Evolutionary conservation across 2,113 vertebrate genomes (phyloP).

Genomic region (Boulengeromyrus knoepffleri): DNA sequence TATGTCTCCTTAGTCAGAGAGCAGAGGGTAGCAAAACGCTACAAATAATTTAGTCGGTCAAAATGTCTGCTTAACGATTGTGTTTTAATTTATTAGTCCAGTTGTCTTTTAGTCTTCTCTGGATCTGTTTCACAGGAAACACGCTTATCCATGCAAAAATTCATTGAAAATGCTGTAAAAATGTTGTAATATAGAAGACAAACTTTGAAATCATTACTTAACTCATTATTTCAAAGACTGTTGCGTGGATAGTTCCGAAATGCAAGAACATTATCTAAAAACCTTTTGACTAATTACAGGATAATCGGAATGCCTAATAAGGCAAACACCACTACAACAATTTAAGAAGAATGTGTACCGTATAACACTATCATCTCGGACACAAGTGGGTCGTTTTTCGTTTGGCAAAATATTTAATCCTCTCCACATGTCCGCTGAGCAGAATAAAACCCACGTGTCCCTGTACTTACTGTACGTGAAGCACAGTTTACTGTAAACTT

Average conservation of each 20-base stretch:
- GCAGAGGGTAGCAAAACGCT: background rate
- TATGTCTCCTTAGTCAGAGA: constrained; percentile 34
- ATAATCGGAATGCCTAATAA: background rate
- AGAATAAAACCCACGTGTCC: background rate
- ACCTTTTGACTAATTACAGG: background rate
- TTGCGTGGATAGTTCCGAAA: background rate
- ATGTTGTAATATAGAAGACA: background rate
- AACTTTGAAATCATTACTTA: background rate
- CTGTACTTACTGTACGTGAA: background rate
- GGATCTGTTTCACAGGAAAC: background rate
- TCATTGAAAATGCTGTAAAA: background rate
- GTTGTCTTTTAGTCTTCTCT: background rate
- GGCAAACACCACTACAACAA: background rate
- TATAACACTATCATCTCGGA: background rate
- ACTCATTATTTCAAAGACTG: background rate
- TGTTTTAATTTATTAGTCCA: background rate
- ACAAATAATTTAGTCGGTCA: background rate
- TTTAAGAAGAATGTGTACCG: background rate
- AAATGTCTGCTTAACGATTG: background rate
- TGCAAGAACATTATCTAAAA: background rate
- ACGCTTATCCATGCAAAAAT: background rate
- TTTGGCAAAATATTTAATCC: background rate
- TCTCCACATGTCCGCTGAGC: background rate
- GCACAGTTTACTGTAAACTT: constrained; percentile 36
- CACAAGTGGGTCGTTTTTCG: background rate